Evolutionary conservation across 2,113 vertebrate species (phyloP), one percentile per base, ranked within the genome.

Genomic region (Azemiops feae): DNA sequence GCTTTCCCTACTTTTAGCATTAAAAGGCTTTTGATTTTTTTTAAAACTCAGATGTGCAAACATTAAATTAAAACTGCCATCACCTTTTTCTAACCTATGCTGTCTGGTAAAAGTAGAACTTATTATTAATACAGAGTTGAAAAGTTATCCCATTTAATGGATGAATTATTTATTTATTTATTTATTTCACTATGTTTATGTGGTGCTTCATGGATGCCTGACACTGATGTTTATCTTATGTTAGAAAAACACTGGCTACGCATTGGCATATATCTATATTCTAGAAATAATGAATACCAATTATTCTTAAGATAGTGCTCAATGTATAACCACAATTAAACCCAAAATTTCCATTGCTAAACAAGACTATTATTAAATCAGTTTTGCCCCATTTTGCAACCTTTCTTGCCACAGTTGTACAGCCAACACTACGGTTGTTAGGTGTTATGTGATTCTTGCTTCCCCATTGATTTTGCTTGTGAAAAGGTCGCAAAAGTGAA

Each of bases 11-110:
- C 89, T 88, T 91, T 92, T 94, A 94, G 74, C 91, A 92, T 93
- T 91, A 50, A 23, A 45, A 57, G 34, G 34, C 3, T 81, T 43
- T 43, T 22, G 47, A 3, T 4, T 85, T 27, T 85, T 54, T 47
- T 18, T 11, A 0, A 64, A 90, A 87, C 27, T 87, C 94, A 91
- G 91, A 90, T 95, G 91, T 91, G 50, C 20, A 91, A 91, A 92
- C 93, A 95, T 60, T 96, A 81, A 88, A 94, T n/a, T 95, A 96
- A 91, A 88, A 69, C 94, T 91, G 94, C 57, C 90, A 92, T 57
- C 89, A 92, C 91, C 94, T 95, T 95, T 92, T 89, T 39, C 74
- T 81, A 39, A 81, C 34, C 34, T 22, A 39, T 43, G 18, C 34
- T 81, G 74, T 81, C 74, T 81, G 74, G 3, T 81, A 39, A 81